Evolutionary conservation across 2,797 vertebrate species (phyloP).

Genomic region (Sebastes reedi): DNA sequence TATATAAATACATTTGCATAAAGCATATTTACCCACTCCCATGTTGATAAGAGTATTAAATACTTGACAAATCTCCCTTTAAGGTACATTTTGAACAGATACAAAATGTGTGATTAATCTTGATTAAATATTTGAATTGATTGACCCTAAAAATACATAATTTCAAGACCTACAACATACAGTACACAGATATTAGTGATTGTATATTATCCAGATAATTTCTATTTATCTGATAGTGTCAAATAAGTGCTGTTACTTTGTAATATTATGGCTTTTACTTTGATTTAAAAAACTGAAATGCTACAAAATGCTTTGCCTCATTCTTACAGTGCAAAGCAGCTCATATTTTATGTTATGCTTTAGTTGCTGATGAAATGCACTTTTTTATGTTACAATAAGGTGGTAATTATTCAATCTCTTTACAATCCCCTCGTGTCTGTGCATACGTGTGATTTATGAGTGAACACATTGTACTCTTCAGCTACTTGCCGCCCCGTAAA

Average conservation of each 20-base stretch:
- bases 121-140: no score
- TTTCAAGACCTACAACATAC: not conserved
- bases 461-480: not conserved
- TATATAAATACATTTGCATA: no score
- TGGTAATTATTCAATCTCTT: not conserved
- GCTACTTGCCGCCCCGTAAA: not conserved
- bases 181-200: not conserved
- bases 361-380: not conserved
- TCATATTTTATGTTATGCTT: not conserved
- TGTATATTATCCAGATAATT: not conserved
- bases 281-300: not conserved
- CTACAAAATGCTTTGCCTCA: not conserved
- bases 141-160: not conserved
- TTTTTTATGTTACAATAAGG: not conserved
- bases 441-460: not conserved
- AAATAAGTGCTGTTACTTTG: not conserved
- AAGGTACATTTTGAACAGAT: no score
- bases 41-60: no score
- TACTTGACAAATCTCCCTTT: no score
- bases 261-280: not conserved
- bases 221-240: not conserved
- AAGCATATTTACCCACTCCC: no score
- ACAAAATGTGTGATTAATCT: no score
- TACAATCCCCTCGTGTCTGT: not conserved
- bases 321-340: not conserved